These are phyloP conservation scores for Empidonax traillii DNA, from an alignment of 2,113 vertebrate species.

Conservation along the genomic window DNA sequence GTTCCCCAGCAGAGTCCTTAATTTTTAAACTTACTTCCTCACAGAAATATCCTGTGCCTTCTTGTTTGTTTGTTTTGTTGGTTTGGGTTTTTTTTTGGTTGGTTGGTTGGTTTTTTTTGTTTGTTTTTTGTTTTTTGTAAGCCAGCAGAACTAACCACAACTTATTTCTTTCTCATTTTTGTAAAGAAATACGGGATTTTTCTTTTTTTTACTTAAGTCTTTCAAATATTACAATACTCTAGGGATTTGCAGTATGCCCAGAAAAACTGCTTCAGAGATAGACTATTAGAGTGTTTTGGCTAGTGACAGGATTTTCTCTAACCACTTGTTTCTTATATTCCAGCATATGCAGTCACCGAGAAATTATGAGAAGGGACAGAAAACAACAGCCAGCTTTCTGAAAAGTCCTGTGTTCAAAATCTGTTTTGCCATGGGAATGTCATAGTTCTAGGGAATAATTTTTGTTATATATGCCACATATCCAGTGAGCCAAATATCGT, in stretches of 20 bases:
- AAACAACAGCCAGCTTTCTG: not conserved
- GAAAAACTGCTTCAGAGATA: not conserved
- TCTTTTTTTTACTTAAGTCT: not conserved
- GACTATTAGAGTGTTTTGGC: not conserved
- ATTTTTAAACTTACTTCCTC: not conserved
- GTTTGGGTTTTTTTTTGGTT: no score
- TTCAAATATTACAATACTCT: not conserved
- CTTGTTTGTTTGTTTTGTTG: not conserved
- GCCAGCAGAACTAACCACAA: not conserved
- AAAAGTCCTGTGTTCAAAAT: not conserved
- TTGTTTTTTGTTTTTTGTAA: not conserved
- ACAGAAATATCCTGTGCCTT: not conserved
- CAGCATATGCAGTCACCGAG: not conserved
- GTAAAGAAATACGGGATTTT: not conserved
- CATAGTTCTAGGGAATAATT: not conserved
- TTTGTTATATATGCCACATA: not conserved
- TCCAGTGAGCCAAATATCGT: not conserved
- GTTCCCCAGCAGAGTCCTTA: not conserved
- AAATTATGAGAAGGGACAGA: not conserved
- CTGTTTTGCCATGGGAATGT: not conserved
- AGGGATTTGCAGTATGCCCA: not conserved
- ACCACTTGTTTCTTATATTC: not conserved
- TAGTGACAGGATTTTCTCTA: not conserved
- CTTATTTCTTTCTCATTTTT: not conserved
- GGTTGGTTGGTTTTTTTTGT: not conserved